A percentile compares a stretch with the other conserved stretches of the same genome.
Evolutionary conservation across 2,113 vertebrate species (phyloP).

Genomic region (Perca schrenkii): DNA sequence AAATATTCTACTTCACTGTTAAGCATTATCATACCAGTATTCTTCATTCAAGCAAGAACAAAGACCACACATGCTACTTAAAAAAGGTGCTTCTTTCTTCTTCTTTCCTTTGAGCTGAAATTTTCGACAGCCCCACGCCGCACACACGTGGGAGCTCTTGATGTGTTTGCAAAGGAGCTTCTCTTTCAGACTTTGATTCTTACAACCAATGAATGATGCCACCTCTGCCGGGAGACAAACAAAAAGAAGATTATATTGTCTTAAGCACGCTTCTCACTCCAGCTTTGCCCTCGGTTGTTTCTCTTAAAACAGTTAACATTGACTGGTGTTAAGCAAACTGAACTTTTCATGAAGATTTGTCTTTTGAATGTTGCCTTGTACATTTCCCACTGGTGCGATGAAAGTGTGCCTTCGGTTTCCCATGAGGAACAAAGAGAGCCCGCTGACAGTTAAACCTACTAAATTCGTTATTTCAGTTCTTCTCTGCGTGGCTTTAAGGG

Average conservation of each 20-base stretch:
- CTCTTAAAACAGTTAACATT: slow-evolving; percentile 5
- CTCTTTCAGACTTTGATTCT: neutral
- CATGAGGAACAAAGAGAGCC: neutral
- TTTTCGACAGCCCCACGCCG: neutral
- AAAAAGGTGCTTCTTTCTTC: neutral
- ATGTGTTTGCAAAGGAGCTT: neutral
- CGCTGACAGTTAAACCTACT: neutral
- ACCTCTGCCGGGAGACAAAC: neutral
- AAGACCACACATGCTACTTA: slow-evolving; percentile 19
- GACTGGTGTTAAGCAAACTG: slow-evolving; percentile 12
- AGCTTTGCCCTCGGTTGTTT: neutral
- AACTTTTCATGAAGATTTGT: slow-evolving; percentile 16
- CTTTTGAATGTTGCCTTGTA: neutral
- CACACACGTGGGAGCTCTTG: neutral
- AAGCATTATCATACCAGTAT: neutral
- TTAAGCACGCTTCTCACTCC: neutral
- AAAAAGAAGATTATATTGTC: slow-evolving; percentile 14
- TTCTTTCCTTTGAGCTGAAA: neutral
- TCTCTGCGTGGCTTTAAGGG: neutral
- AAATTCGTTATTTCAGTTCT: neutral
- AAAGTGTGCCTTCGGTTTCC: slow-evolving; percentile 6
- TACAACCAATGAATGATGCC: neutral
- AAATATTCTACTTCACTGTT: neutral
- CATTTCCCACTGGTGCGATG: neutral
- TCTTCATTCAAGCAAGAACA: slow-evolving; percentile 28